phyloP scores from a whole-genome alignment of 2,797 vertebrate species.

The Trematomus bernacchii region DNA sequence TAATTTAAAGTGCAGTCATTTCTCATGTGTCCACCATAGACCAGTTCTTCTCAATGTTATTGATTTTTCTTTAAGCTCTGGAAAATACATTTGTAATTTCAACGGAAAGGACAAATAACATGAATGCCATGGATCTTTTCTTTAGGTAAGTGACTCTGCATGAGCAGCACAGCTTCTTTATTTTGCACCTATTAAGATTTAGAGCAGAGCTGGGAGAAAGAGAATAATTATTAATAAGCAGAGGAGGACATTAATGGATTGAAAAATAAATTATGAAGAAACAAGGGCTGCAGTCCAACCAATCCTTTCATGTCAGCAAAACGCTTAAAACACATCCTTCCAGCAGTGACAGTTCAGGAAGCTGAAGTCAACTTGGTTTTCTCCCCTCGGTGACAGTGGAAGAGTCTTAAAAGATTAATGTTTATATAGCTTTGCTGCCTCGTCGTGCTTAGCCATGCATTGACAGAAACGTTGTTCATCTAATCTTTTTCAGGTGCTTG shows the following conservation, averaged over 20 bases:
- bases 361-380: constrained; percentile 57
- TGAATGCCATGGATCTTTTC: constrained; percentile 5
- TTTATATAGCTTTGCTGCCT: constrained; percentile 55
- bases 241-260: constrained; percentile 16
- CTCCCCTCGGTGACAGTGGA: constrained; percentile 50
- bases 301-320: constrained; percentile 50
- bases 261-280: constrained; percentile 43
- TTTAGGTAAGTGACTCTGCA: not conserved
- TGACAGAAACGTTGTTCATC: constrained; percentile 57
- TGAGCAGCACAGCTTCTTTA: constrained; percentile 4
- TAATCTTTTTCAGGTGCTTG: constrained; percentile 49
- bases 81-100: not conserved
- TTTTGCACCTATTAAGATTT: constrained; percentile 21
- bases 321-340: constrained; percentile 58
- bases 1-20: constrained; percentile 1
- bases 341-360: constrained; percentile 59
- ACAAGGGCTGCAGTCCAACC: constrained; percentile 36
- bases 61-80: not conserved
- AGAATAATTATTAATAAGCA: constrained; percentile 6
- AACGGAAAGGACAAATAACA: constrained; percentile 3
- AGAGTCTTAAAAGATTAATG: constrained; percentile 74
- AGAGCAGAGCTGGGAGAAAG: not conserved
- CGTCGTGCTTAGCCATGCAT: constrained; percentile 56
- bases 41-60: constrained; percentile 7
- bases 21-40: constrained; percentile 1